phyloP scores from a whole-genome alignment of 2,113 vertebrate genomes.

The Podarcis cretensis region DNA sequence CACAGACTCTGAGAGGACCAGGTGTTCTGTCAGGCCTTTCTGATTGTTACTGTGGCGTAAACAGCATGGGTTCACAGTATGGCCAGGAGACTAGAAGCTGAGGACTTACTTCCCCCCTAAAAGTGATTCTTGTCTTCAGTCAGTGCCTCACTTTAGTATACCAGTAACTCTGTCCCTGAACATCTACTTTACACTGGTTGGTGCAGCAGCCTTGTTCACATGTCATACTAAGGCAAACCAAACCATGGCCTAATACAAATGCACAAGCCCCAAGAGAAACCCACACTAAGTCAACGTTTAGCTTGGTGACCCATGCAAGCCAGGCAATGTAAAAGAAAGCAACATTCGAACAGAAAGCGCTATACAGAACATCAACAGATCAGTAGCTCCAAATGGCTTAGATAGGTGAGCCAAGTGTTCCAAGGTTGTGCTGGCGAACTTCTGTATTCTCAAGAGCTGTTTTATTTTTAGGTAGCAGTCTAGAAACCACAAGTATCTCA shows the following conservation, averaged over 20 bases:
- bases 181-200: not conserved
- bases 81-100: constrained; percentile 85
- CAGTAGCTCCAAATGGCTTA: not conserved
- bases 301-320: no score
- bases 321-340: not conserved
- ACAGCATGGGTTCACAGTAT: constrained; percentile 89
- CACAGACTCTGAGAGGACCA: constrained; percentile 82
- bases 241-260: no score
- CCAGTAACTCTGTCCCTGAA: not conserved
- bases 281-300: no score
- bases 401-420: not conserved
- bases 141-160: constrained; percentile 48
- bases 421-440: not conserved
- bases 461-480: not conserved
- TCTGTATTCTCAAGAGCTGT: not conserved
- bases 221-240: no score
- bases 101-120: constrained; percentile 81
- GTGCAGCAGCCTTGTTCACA: no score
- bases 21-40: constrained; percentile 83
- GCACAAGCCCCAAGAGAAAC: no score
- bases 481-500: no score
- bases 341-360: not conserved
- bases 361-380: not conserved
- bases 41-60: constrained; percentile 86
- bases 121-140: constrained; percentile 75